Percentiles rank a stretch among this genome's conserved stretches.
These are phyloP conservation scores for Mylabris phalerata DNA, from an alignment of 1,140 invertebrate genomes.

Conservation along the genomic window DNA sequence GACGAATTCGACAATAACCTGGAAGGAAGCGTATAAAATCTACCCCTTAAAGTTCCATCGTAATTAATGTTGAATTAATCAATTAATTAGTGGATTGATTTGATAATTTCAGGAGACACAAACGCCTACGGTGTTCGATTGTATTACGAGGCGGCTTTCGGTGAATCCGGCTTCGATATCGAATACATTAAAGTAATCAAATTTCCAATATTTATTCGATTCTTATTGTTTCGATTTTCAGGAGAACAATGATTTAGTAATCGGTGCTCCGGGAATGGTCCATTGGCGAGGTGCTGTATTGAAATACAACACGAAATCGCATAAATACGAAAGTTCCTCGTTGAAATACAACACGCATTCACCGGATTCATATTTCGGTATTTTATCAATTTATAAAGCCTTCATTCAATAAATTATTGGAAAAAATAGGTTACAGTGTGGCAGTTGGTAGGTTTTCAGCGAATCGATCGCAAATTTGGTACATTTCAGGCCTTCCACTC, in stretches of 20 bases:
- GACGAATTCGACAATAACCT: not conserved
- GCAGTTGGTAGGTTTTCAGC: conserved; percentile 1
- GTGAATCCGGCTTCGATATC: conserved; percentile 3
- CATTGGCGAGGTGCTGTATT: not conserved
- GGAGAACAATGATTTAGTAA: not conserved
- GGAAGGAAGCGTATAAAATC: not conserved
- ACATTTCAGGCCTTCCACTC: conserved; percentile 19
- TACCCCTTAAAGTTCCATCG: not conserved
- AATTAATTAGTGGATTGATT: not conserved
- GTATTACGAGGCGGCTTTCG: conserved; percentile 8
- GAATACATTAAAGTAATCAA: not conserved
- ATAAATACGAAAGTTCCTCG: too few relatives aligned
- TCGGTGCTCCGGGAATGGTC: conserved; percentile 2
- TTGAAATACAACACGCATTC: too few relatives aligned
- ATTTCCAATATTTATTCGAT: too few relatives aligned
- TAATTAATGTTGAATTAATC: not conserved
- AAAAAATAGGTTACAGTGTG: not conserved
- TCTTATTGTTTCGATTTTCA: not conserved
- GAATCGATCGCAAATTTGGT: conserved; percentile 2
- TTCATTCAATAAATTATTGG: too few relatives aligned
- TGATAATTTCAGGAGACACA: not conserved
- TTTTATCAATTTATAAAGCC: too few relatives aligned
- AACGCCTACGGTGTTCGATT: not conserved
- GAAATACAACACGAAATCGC: too few relatives aligned
- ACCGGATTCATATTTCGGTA: not conserved